Conservation (phyloP, 2,888 invertebrate species). For the Drosophila prolongata region DNA sequence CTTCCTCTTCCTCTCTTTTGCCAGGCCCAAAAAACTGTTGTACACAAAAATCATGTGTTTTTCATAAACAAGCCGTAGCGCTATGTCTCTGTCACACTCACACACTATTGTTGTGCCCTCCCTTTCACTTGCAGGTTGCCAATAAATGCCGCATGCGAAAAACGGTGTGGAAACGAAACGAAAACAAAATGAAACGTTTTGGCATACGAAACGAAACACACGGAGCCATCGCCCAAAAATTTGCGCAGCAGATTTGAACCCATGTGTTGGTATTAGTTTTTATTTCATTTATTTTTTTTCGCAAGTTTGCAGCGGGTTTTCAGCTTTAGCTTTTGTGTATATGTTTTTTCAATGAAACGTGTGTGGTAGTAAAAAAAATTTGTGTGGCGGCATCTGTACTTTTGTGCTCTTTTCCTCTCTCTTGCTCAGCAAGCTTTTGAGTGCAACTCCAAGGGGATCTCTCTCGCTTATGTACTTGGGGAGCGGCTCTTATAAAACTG, state of each 20-base stretch:
- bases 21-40: conserved; percentile 40
- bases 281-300: conserved; percentile 53
- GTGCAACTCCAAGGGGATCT: conserved; percentile 59
- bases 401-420: conserved; percentile 52
- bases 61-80: conserved; percentile 65
- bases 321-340: conserved; percentile 48
- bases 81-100: conserved; percentile 4
- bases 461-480: conserved; percentile 29
- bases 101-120: conserved; percentile 8
- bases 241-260: conserved; percentile 78
- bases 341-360: conserved; percentile 71
- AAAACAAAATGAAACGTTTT: conserved; percentile 53
- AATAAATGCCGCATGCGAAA: conserved; percentile 63
- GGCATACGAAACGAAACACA: conserved; percentile 39
- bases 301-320: conserved; percentile 48
- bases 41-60: conserved; percentile 76
- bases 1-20: conserved; percentile 4
- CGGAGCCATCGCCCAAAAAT: conserved; percentile 75
- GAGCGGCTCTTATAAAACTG: conserved; percentile 52
- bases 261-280: conserved; percentile 40
- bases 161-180: conserved; percentile 51
- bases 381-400: conserved; percentile 78
- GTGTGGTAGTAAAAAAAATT: conserved; percentile 64
- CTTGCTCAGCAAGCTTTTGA: conserved; percentile 76
- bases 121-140: conserved; percentile 68